Percentiles rank a stretch among this genome's conserved stretches.
These are phyloP conservation scores for Lophochroa leadbeateri DNA, from an alignment of 2,113 vertebrate genomes.

Conservation along the genomic window DNA sequence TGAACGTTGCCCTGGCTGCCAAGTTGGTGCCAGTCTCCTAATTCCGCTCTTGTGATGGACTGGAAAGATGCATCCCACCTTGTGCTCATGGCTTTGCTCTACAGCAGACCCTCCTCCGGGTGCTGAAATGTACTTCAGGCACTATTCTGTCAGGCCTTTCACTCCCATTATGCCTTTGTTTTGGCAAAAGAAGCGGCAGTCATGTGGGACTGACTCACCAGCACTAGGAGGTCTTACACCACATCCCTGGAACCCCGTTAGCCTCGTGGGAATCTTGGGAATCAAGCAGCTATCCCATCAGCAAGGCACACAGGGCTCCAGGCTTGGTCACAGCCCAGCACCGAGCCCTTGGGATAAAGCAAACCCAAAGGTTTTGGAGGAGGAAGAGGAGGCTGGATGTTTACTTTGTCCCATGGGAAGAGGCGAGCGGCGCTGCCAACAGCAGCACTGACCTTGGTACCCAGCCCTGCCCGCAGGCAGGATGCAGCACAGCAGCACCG, in stretches of 20 bases:
- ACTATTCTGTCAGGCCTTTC: not conserved
- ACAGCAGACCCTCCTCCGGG: not conserved
- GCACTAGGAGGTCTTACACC: not conserved
- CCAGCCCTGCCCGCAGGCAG: not conserved
- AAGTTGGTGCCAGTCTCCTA: not conserved
- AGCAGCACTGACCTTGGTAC: not conserved
- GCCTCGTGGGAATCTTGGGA: fast-evolving
- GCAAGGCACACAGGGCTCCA: fast-evolving
- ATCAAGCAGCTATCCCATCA: fast-evolving
- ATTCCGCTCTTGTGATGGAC: fast-evolving
- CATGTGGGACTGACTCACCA: not conserved
- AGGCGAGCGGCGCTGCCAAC: not conserved
- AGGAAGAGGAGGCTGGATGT: not conserved
- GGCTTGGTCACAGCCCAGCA: fast-evolving
- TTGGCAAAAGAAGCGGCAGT: not conserved
- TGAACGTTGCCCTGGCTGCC: not conserved
- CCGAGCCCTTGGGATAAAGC: not conserved
- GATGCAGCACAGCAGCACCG: not conserved
- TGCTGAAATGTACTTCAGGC: not conserved
- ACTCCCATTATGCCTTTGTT: not conserved
- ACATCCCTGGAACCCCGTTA: fast-evolving
- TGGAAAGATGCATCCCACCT: fast-evolving
- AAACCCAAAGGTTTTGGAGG: not conserved
- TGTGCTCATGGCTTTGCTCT: not conserved
- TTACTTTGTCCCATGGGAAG: not conserved